Conservation (phyloP, 2,888 invertebrate genomes). For the Lissonota sp. region DNA sequence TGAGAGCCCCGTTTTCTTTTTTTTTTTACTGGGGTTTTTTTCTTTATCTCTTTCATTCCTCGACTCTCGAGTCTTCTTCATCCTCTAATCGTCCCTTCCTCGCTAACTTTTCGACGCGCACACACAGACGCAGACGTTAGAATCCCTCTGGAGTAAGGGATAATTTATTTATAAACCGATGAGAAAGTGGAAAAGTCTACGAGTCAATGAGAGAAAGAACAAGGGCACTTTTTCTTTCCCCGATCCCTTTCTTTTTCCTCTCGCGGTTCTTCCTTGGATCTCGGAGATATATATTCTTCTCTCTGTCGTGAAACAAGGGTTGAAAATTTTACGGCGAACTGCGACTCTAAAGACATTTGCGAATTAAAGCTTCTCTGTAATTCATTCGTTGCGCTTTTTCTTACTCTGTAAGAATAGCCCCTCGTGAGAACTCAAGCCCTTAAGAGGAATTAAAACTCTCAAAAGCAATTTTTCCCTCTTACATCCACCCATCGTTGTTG, state of each 20-base stretch:
- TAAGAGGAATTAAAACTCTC: neutral
- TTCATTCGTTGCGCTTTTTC: too few species aligned
- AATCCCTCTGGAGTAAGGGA: slow-evolving; percentile 22
- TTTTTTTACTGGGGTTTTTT: neutral
- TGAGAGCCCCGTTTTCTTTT: slow-evolving; percentile 2
- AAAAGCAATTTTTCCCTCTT: neutral
- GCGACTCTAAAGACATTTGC: too few species aligned
- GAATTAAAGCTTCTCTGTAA: too few species aligned
- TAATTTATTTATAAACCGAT: slow-evolving; percentile 38
- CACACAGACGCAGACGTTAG: neutral
- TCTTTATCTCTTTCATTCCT: slow-evolving; percentile 34
- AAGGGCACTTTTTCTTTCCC: neutral
- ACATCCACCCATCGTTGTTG: too few species aligned
- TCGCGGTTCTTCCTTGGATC: neutral
- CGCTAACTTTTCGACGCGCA: slow-evolving; percentile 1
- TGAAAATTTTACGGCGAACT: neutral
- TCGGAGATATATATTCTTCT: neutral
- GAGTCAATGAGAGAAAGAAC: slow-evolving; percentile 5
- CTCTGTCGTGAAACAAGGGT: neutral
- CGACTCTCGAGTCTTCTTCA: slow-evolving; percentile 46
- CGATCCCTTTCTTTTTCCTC: neutral
- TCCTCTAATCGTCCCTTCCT: slow-evolving; percentile 34
- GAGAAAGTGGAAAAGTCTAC: slow-evolving; percentile 14
- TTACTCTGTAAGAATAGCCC: neutral
- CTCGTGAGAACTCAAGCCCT: neutral